These are phyloP conservation scores for Glyptemys insculpta DNA, from an alignment of 2,797 vertebrate genomes.

Conservation along the genomic window DNA sequence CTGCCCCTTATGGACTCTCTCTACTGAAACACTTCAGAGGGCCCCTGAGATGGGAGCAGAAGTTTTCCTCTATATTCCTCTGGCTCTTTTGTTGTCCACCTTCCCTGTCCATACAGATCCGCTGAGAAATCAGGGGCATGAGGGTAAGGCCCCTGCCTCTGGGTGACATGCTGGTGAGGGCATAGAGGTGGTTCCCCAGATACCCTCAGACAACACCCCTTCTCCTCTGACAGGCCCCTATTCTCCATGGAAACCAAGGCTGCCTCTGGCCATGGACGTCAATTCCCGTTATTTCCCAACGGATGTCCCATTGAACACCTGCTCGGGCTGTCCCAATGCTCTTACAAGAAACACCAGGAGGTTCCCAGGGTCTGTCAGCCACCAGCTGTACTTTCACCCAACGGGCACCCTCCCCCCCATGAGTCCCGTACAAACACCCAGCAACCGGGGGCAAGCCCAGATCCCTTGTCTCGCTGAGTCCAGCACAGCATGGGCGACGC, in stretches of 20 bases:
- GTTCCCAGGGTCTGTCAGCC: neutral
- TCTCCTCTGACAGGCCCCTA: too few species aligned
- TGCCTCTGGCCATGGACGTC: neutral
- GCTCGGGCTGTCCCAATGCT: neutral
- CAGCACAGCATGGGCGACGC: too few species aligned
- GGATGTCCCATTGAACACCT: neutral
- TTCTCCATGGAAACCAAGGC: too few species aligned
- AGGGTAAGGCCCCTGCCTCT: too few species aligned
- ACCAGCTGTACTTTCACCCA: too few species aligned
- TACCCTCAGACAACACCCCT: neutral
- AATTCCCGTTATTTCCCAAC: neutral
- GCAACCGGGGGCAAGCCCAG: too few species aligned
- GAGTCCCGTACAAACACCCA: neutral
- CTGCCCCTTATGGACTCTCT: neutral
- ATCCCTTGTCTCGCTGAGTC: neutral
- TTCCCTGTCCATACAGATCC: neutral
- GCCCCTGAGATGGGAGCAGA: neutral
- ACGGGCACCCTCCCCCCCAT: neutral
- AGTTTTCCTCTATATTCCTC: neutral
- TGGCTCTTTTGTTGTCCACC: neutral
- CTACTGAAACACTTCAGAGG: neutral
- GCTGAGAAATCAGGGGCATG: neutral
- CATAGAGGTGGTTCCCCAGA: neutral
- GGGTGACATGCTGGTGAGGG: neutral
- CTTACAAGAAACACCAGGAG: neutral